Percentiles rank a stretch among this genome's conserved stretches.
These are phyloP conservation scores for Myrmophylax atrothorax DNA, from an alignment of 2,113 vertebrate genomes.

Conservation along the genomic window DNA sequence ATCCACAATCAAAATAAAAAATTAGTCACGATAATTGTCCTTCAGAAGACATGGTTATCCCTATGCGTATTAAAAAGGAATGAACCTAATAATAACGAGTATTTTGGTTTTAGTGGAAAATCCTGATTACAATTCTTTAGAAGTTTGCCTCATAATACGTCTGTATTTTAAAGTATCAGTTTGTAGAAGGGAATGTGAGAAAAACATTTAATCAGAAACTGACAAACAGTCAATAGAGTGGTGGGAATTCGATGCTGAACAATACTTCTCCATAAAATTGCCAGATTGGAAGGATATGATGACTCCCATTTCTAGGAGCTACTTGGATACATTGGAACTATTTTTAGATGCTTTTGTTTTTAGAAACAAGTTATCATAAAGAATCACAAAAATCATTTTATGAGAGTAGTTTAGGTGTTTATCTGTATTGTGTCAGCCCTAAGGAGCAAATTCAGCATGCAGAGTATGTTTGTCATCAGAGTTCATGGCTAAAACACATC, in stretches of 20 bases:
- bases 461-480: not conserved
- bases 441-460: not conserved
- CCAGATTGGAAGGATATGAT: slow-evolving; percentile 30
- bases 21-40: not conserved
- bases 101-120: not conserved
- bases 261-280: not conserved
- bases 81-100: not conserved
- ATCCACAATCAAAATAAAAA: not conserved
- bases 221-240: slow-evolving; percentile 11
- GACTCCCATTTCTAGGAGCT: slow-evolving; percentile 23
- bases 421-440: not conserved
- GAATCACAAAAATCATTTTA: not conserved
- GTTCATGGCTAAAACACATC: not conserved
- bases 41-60: not conserved
- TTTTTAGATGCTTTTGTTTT: slow-evolving; percentile 23
- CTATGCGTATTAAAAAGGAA: not conserved
- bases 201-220: slow-evolving; percentile 38
- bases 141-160: slow-evolving; percentile 21
- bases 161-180: slow-evolving; percentile 31
- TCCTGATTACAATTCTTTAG: not conserved
- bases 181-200: slow-evolving; percentile 23
- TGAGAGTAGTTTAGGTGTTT: not conserved
- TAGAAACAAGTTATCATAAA: not conserved
- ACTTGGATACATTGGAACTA: slow-evolving; percentile 12
- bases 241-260: slow-evolving; percentile 44